Base-by-base conservation (phyloP, 2,888 invertebrate species). In the Gnatocerus cornutus region DNA sequence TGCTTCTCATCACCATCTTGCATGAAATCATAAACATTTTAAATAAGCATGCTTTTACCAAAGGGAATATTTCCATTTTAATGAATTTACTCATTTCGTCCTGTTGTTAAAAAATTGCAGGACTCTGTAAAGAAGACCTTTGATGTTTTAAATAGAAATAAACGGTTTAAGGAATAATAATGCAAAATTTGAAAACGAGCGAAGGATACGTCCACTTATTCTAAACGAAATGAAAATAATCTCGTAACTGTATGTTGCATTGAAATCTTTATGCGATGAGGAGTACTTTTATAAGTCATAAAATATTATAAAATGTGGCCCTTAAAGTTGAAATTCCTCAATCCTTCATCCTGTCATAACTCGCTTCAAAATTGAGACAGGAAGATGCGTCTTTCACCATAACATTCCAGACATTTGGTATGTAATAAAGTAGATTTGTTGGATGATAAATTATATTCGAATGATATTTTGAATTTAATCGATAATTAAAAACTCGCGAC, bases 11-110 rank as follows among this genome's bases (percentile, higher is more conserved):
- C 67, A 67, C 59, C 50, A 48, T 67, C 41, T 59, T 52, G 48
- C 58, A 45, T 52, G 65, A 50, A 67, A 59, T 67, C 52, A 67
- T 67, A 59, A 67, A 67, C 67, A 67, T 67, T 67, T 67, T 50
- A 65, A 59, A 59, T 59, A 56, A 65, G 48, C 55, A 55, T 45
- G 55, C 53, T 64, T 41, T 9, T 27, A 46, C 55, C 59, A 59
- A 67, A 59, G 30, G 45, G 52, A 67, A 67, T 67, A 67, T 67
- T 67, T 67, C 56, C 67, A 59, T 67, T 43, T 67, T 67, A 67
- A 67, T 67, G 67, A 59, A 46, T 59, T 52, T 53, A 48, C 21
- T 43, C 45, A 9, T 55, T 37, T 29, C 29, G 12, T 37, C 14
- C 16, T 61, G 48, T 33, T 37, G 9, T 52, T 37, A 30, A 12